Conservation (phyloP, 2,797 vertebrate genomes). For the Sebastiscus tertius region DNA sequence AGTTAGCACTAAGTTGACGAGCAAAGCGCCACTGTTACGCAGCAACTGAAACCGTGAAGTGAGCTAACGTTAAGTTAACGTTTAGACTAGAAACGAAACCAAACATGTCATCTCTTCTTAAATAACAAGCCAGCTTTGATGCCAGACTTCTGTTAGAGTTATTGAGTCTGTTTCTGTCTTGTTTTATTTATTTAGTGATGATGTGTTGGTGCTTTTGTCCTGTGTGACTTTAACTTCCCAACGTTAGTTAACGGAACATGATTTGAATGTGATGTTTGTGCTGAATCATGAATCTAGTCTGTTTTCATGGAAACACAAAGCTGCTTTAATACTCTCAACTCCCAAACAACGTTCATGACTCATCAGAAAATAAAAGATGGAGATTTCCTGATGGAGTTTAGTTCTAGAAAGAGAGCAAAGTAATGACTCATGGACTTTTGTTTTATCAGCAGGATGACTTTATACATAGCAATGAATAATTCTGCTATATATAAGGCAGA, state of each 20-base stretch:
- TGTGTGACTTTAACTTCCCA: not conserved
- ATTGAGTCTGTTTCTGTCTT: not conserved
- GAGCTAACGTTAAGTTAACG: not conserved
- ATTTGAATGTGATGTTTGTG: not conserved
- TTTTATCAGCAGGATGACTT: not conserved
- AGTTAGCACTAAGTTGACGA: not conserved
- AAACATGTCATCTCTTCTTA: not conserved
- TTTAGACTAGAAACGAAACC: conserved; percentile 15
- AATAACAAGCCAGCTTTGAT: fast-evolving
- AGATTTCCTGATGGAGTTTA: not conserved
- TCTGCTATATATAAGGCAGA: no score
- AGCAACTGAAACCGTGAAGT: not conserved
- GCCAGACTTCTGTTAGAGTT: fast-evolving
- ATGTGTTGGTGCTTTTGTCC: not conserved
- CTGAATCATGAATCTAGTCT: not conserved
- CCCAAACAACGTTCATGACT: not conserved
- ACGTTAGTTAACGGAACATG: not conserved
- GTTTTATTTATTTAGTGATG: not conserved
- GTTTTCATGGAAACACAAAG: not conserved
- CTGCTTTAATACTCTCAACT: no score
- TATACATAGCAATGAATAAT: no score
- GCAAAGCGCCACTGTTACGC: not conserved
- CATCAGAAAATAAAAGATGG: not conserved
- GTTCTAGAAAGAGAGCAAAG: no score
- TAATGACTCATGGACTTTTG: no score